phyloP scores from a whole-genome alignment of 2,113 vertebrate species.

The Cyprinus carpio region DNA sequence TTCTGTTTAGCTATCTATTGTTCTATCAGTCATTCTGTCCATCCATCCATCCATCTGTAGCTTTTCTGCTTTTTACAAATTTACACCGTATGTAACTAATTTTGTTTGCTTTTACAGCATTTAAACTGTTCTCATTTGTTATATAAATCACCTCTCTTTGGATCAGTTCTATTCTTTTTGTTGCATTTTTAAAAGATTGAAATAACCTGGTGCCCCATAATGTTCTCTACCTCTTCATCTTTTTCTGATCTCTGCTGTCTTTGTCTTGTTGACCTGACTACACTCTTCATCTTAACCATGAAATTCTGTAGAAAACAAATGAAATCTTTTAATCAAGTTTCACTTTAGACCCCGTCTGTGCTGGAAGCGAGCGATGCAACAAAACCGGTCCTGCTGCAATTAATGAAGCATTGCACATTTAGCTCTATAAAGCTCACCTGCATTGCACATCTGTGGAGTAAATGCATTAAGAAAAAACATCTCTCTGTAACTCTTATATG shows the following conservation, averaged over 20 bases:
- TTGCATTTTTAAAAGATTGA: background rate
- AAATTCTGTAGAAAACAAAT: background rate
- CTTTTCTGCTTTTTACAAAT: too few relatives aligned
- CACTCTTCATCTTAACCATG: background rate
- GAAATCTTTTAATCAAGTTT: background rate
- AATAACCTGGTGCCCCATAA: background rate
- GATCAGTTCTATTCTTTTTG: background rate
- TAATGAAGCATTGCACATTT: background rate
- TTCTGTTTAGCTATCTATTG: background rate
- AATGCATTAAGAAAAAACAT: too few relatives aligned
- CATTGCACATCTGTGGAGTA: too few relatives aligned
- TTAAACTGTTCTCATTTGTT: background rate
- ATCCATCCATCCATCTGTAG: too few relatives aligned
- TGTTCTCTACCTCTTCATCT: too few relatives aligned
- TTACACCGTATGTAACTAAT: too few relatives aligned
- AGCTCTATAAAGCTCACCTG: background rate
- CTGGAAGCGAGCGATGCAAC: background rate
- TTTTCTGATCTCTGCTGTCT: too few relatives aligned
- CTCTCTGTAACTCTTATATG: too few relatives aligned
- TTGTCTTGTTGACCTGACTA: too few relatives aligned
- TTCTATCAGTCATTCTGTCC: too few relatives aligned
- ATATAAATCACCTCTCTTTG: background rate
- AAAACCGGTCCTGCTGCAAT: background rate
- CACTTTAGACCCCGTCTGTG: too few relatives aligned
- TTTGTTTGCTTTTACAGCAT: too few relatives aligned